Percentiles rank a stretch among this genome's conserved stretches.
These are phyloP conservation scores for Steatocranus sp. DNA, from an alignment of 2,797 vertebrate genomes.

Conservation along the genomic window DNA sequence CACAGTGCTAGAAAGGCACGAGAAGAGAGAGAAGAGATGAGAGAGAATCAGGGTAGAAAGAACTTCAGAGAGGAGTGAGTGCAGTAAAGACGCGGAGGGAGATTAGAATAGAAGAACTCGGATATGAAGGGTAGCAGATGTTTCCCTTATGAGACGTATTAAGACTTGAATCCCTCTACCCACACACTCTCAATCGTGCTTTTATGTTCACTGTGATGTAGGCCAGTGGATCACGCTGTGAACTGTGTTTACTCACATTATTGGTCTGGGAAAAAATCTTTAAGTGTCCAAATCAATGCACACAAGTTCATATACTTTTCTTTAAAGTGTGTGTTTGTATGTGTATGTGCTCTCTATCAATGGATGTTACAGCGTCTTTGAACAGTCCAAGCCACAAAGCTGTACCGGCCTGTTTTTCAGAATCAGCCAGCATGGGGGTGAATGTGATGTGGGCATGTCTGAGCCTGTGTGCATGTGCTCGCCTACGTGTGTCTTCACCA, in stretches of 20 bases:
- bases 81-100: background rate
- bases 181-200: conserved; percentile 4
- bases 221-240: background rate
- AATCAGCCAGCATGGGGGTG: background rate
- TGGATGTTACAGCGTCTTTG: background rate
- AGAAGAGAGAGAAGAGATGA: background rate
- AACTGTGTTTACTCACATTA: background rate
- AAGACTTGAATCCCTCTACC: conserved; percentile 10
- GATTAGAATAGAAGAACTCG: background rate
- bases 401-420: background rate
- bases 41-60: background rate
- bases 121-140: conserved; percentile 46
- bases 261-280: background rate
- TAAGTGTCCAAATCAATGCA: background rate
- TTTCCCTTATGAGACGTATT: conserved; percentile 48
- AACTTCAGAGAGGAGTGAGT: conserved; percentile 3
- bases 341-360: background rate
- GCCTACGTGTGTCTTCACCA: background rate
- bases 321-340: background rate
- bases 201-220: conserved; percentile 9
- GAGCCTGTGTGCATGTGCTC: background rate
- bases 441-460: background rate
- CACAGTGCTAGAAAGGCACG: background rate
- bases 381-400: background rate
- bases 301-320: background rate